Evolutionary conservation across 2,888 invertebrate genomes (phyloP).

Genomic region (Hetaerina titia): DNA sequence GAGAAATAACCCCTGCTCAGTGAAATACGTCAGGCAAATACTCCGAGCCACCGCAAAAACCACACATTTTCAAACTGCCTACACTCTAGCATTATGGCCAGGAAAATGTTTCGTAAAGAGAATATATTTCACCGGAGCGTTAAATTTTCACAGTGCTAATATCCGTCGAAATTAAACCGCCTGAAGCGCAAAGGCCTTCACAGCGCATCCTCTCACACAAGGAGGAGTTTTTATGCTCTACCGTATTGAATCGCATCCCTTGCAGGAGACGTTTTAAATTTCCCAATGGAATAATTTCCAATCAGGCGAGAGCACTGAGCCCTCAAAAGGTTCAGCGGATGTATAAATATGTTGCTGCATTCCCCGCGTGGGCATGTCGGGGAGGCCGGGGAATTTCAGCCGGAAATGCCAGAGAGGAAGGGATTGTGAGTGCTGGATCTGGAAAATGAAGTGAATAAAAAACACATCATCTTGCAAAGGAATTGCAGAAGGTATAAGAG

Average conservation of each 20-base stretch:
- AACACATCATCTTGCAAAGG: not conserved
- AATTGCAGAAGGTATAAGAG: not conserved
- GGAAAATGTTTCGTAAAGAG: not conserved
- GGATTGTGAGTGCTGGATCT: not conserved
- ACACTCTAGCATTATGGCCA: not conserved
- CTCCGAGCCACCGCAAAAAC: not conserved
- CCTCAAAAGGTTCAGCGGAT: not conserved
- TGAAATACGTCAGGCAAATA: not conserved
- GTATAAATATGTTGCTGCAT: slow-evolving; percentile 49
- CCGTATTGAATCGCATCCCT: not conserved
- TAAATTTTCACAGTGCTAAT: slow-evolving; percentile 8
- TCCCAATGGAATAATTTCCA: slow-evolving; percentile 9
- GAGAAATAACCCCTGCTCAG: not conserved
- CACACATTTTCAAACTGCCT: not conserved
- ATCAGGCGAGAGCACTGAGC: not conserved
- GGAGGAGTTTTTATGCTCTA: not conserved
- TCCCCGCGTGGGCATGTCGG: not conserved
- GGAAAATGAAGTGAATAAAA: slow-evolving; percentile 11
- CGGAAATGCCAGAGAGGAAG: not conserved
- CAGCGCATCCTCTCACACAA: not conserved
- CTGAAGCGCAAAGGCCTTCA: not conserved
- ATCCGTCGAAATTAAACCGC: slow-evolving; percentile 9
- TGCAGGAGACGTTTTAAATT: not conserved
- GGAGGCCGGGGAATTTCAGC: slow-evolving; percentile 3
- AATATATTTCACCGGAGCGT: not conserved